A percentile compares a stretch with the other conserved stretches of the same genome.
phyloP scores from a whole-genome alignment of 2,113 vertebrate species.

The Sinocyclocheilus anophthalmus region DNA sequence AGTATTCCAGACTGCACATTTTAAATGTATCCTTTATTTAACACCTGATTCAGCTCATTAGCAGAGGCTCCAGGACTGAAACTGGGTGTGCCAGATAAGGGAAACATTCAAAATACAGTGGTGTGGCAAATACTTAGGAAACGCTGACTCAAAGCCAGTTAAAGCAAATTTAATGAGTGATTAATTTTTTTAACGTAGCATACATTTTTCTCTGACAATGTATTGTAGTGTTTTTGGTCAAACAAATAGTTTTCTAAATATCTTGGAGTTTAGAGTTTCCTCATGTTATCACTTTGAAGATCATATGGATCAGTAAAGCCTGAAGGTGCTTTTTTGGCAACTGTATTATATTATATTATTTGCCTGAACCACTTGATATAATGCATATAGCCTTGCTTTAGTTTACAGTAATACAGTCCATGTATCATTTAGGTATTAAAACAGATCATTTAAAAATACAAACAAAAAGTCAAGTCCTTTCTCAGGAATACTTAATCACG shows the following conservation, averaged over 20 bases:
- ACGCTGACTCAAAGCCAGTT: neutral
- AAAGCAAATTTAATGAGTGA: neutral
- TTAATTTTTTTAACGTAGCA: neutral
- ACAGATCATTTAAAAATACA: neutral
- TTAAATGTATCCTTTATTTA: neutral
- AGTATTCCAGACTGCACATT: neutral
- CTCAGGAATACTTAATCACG: slow-evolving; percentile 6
- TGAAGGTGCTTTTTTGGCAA: neutral
- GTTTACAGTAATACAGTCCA: neutral
- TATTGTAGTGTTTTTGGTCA: neutral
- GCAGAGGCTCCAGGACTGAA: neutral
- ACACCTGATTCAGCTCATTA: neutral
- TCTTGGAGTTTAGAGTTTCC: neutral
- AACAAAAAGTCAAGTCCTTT: neutral
- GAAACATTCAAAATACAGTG: neutral
- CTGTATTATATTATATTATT: too few relatives aligned
- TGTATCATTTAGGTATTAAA: neutral
- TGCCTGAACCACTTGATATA: neutral
- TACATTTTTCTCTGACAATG: neutral
- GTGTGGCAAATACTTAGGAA: neutral
- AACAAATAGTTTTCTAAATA: neutral
- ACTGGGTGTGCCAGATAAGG: neutral
- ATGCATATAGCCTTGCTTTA: neutral
- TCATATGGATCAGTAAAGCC: neutral
- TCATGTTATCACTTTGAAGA: neutral